Evolutionary conservation across 1,140 invertebrate species (phyloP).

Genomic region (Panagrolaimus sp.): DNA sequence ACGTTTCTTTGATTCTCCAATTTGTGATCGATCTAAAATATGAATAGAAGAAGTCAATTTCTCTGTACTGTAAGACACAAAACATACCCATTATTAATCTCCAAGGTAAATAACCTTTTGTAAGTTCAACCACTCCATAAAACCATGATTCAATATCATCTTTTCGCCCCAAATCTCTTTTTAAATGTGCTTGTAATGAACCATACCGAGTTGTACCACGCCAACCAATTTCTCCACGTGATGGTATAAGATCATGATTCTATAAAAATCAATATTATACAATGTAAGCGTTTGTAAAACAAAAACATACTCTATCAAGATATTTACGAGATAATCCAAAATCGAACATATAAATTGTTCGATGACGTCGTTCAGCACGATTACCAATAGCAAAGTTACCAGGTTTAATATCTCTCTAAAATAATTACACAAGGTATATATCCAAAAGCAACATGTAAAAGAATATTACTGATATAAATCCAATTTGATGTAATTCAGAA

Average conservation of each 20-base stretch:
- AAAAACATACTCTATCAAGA: neutral
- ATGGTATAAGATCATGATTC: conserved; percentile 17
- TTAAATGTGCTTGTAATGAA: conserved; percentile 20
- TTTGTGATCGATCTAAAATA: conserved; percentile 9
- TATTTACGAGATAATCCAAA: conserved; percentile 21
- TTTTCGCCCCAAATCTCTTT: conserved; percentile 20
- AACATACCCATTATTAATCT: neutral
- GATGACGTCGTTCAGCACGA: conserved; percentile 16
- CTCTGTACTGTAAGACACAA: neutral
- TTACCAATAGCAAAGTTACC: conserved; percentile 24
- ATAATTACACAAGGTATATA: conserved; percentile 1
- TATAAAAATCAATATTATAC: no score
- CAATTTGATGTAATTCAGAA: conserved; percentile 15
- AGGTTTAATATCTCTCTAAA: conserved; percentile 21
- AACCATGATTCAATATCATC: conserved; percentile 21
- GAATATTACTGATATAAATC: neutral
- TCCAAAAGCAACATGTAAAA: no score
- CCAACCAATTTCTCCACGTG: conserved; percentile 18
- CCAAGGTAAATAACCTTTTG: conserved; percentile 21
- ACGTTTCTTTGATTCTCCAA: neutral
- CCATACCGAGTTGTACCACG: conserved; percentile 23
- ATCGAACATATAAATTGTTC: conserved; percentile 22
- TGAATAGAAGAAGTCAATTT: neutral
- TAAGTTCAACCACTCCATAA: conserved; percentile 19
- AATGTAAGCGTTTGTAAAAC: no score